Evolutionary conservation across 2,113 vertebrate species (phyloP).

Genomic region (Menidia beryllina): DNA sequence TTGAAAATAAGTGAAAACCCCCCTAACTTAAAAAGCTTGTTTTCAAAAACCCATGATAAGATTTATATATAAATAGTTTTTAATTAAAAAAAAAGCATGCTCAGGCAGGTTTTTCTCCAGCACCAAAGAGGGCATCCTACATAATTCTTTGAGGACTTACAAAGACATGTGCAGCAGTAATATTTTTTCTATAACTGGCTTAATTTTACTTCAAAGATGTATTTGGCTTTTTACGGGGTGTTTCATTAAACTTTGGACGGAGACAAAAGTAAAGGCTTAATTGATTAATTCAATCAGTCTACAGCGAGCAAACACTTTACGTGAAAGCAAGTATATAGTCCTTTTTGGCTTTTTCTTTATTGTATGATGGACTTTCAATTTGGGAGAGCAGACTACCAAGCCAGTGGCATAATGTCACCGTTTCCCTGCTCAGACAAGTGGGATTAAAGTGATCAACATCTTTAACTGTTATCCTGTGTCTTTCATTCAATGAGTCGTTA

Average conservation of each 20-base stretch:
- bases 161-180: constrained; percentile 44
- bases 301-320: constrained; percentile 58
- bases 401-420: constrained; percentile 12
- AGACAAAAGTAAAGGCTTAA: constrained; percentile 43
- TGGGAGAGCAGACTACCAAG: constrained; percentile 24
- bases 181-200: constrained; percentile 56
- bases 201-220: constrained; percentile 61
- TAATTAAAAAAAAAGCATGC: too few species aligned
- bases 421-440: constrained; percentile 24
- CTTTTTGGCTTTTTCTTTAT: constrained; percentile 51
- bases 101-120: constrained; percentile 45
- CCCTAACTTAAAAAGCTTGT: too few species aligned
- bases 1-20: too few species aligned
- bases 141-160: constrained; percentile 48
- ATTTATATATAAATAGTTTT: too few species aligned
- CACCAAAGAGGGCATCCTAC: constrained; percentile 53
- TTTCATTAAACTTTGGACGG: constrained; percentile 66
- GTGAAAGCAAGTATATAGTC: constrained; percentile 25
- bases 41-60: too few species aligned
- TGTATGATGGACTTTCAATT: constrained; percentile 44
- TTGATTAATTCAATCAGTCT: constrained; percentile 51
- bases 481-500: constrained; percentile 29
- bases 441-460: constrained; percentile 34
- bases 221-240: constrained; percentile 65
- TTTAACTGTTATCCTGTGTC: constrained; percentile 36